Base-by-base conservation (phyloP, 2,888 invertebrate species). In the Ditula angustiorana region DNA sequence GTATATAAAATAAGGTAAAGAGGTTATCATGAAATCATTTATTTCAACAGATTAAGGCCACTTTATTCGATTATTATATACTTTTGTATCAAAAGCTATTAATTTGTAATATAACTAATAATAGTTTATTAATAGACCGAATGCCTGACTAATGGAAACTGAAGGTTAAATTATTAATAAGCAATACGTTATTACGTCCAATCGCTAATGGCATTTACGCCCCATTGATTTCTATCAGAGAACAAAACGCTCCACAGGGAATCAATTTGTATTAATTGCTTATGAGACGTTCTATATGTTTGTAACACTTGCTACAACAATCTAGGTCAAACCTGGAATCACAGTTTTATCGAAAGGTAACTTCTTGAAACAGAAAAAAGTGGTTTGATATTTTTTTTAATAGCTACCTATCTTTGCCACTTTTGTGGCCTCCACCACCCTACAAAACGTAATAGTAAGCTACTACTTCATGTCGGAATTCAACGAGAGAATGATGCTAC, bases 191-290 rank as follows among this genome's bases (percentile, higher is more conserved):
- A 62, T 50, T 57, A 57, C 49, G 26, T 30, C 21, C 35, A 44
- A 21, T 56, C 53, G 47, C 44, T 61, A 67, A 62, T 59, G 53
- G 53, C 58, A 28, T 59, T 62, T 55, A 41, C 55, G 62, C 35
- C 13, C 55, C 55, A 49, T 67, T 53, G 62, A 59, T 61, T 61
- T 16, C 21, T 59, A 62, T 59, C 66, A 47, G 47, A 35, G 53
- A 61, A 55, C 41, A 13, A 50, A 57, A 41, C 63, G 58, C 49
- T 30, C 55, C 53, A 16, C 21, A 5, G 37, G 49, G 28, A 55
- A 37, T 26, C 28, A 23, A 49, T 49, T 62, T 56, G 24, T 50
- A 23, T 10, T 62, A 56, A 62, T 62, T 23, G 47, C 8, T 13
- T 44, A 41, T 56, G 5, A 13, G 0, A 35, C 8, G 11, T 8